phyloP scores from a whole-genome alignment of 2,797 vertebrate genomes.

The Sarcophilus harrisii region DNA sequence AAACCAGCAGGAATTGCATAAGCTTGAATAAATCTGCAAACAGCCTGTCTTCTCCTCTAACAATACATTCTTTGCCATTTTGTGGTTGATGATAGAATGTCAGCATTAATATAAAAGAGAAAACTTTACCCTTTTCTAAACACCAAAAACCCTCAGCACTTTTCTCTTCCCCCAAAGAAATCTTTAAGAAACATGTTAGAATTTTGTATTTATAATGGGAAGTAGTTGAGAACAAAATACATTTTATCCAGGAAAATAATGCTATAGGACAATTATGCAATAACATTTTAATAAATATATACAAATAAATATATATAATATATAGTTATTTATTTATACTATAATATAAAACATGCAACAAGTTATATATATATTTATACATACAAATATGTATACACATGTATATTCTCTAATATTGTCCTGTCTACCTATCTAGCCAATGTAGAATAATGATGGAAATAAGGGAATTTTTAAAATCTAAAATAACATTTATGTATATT shows the following conservation, averaged over 20 bases:
- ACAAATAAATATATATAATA: neutral
- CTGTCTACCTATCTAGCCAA: neutral
- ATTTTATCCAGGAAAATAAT: neutral
- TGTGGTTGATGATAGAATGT: neutral
- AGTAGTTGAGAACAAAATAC: neutral
- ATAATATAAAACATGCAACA: neutral
- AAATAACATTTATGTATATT: neutral
- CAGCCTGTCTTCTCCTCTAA: neutral
- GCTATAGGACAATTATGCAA: neutral
- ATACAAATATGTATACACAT: too few species aligned
- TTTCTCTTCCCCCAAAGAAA: neutral
- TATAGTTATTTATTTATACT: neutral
- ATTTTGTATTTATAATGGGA: neutral
- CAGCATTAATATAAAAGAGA: neutral
- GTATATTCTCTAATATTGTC: neutral
- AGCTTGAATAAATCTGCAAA: neutral
- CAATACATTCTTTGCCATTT: neutral
- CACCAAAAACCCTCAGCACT: neutral
- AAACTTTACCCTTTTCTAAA: neutral
- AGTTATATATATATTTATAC: neutral
- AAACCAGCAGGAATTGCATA: neutral
- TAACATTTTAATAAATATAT: neutral
- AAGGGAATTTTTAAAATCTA: neutral
- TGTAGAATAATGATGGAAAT: neutral
- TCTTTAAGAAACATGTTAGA: neutral